Percentiles rank a stretch among this genome's conserved stretches.
Evolutionary conservation across 2,888 invertebrate species (phyloP).

Genomic region (Troides oblongomaculatus): DNA sequence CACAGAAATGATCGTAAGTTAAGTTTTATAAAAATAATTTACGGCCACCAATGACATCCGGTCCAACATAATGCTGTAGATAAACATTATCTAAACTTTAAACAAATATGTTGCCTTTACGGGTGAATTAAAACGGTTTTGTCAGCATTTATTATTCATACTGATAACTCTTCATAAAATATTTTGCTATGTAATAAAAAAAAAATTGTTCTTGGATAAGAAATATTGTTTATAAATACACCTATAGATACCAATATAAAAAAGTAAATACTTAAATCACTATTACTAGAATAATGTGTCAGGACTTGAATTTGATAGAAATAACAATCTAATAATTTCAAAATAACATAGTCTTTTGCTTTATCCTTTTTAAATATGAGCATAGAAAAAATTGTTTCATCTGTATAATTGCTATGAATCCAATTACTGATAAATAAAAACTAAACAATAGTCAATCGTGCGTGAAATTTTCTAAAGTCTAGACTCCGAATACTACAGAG

Average conservation of each 20-base stretch:
- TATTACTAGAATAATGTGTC: no score
- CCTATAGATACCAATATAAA: no score
- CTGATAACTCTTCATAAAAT: no score
- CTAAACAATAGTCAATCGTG: constrained; percentile 45
- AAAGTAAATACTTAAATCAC: no score
- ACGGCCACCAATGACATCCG: constrained; percentile 65
- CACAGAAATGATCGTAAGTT: constrained; percentile 45
- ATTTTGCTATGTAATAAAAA: no score
- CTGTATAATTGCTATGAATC: constrained; percentile 35
- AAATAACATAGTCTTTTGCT: no score
- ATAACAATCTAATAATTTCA: no score
- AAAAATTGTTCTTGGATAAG: no score
- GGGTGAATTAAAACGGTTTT: background rate
- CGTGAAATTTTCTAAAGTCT: constrained; percentile 64
- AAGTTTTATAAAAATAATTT: constrained; percentile 53
- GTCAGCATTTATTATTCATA: background rate
- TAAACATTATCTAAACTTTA: constrained; percentile 1
- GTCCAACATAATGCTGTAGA: constrained; percentile 48
- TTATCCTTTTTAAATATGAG: no score
- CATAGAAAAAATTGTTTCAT: no score
- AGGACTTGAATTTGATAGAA: no score
- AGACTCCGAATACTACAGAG: constrained; percentile 53
- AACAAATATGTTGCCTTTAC: background rate
- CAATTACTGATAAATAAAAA: constrained; percentile 52
- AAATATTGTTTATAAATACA: no score